Evolutionary conservation across 1,140 invertebrate genomes (phyloP), one percentile per base, ranked within the genome.

Genomic region (Pseudobourletiella spinata): DNA sequence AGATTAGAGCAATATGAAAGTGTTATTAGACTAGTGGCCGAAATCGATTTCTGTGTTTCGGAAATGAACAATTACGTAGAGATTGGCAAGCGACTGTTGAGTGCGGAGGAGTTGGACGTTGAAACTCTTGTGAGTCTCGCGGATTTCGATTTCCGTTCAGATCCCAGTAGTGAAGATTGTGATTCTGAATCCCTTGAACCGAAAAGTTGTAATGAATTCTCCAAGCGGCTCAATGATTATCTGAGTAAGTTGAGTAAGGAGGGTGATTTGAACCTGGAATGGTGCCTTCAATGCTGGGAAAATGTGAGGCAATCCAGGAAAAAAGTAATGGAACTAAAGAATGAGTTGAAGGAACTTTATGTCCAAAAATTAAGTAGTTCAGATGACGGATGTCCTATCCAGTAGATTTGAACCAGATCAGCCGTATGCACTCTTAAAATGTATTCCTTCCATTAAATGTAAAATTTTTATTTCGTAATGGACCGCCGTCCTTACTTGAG

Each of bases 11-110:
- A 68, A 57, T 62, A 62, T 25, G 46, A 26, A 4, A 65, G 59
- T n/a, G 25, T 68, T 26, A 44, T 63, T 20, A 29, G 46, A 14
- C 60, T 68, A 24, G 59, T 63, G 1, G 60, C 60, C 3, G 63
- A 68, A 54, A 54, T 68, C 20, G 66, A 65, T 22, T 59, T 68
- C 2, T 63, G 63, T 54, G 46, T 65, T n/a, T 44, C 14, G 18
- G 66, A 68, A 3, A 22, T 68, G 16, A 57, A 48, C n/a, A 59
- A 65, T 29, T 32, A 58, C 3, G 32, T 68, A 29, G 15, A 44
- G 14, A 18, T 68, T 16, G 56, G 56, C 15, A 44, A 65, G 51
- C 50, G 29, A 18, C 25, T 68, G 15, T 18, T 28, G n/a, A 24
- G 44, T 25, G 66, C 63, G 3, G 63, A 68, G 57, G 63, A 65